Conservation (phyloP, 2,888 invertebrate species). For the Drosophila meridiana region DNA sequence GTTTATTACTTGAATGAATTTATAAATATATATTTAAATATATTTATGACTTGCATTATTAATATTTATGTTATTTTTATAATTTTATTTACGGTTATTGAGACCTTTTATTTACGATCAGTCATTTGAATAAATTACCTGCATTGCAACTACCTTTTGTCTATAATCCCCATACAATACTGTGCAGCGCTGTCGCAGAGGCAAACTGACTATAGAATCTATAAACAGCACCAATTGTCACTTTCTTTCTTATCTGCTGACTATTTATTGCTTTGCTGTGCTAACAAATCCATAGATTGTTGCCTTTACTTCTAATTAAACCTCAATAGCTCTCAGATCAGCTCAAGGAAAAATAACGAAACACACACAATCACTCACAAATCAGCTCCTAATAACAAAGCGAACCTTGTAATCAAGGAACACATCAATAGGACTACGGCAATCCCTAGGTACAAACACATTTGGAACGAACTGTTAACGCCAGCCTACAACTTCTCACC, state of each 20-base stretch:
- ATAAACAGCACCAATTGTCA: conserved; percentile 9
- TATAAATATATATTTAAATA: too few relatives aligned
- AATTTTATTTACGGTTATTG: background rate
- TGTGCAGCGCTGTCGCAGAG: background rate
- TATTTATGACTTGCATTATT: background rate
- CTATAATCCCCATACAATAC: background rate
- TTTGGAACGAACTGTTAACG: conserved; percentile 64
- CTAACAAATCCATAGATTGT: conserved; percentile 45
- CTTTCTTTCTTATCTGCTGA: conserved; percentile 15
- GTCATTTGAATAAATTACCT: conserved; percentile 2
- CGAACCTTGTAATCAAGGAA: conserved; percentile 26
- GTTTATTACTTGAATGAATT: background rate
- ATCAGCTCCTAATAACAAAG: conserved; percentile 41
- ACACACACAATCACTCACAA: conserved; percentile 35
- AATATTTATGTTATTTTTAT: background rate
- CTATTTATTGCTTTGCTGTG: conserved; percentile 40
- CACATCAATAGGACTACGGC: conserved; percentile 22
- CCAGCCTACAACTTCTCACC: conserved; percentile 72
- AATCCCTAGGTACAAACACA: conserved; percentile 35
- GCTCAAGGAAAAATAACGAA: conserved; percentile 26
- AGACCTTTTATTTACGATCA: background rate
- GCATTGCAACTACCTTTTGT: too few relatives aligned
- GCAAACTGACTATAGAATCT: background rate
- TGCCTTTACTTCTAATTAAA: conserved; percentile 35
- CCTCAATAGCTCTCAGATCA: conserved; percentile 37